Base-by-base conservation (phyloP, 2,113 vertebrate genomes). In the Merops nubicus region DNA sequence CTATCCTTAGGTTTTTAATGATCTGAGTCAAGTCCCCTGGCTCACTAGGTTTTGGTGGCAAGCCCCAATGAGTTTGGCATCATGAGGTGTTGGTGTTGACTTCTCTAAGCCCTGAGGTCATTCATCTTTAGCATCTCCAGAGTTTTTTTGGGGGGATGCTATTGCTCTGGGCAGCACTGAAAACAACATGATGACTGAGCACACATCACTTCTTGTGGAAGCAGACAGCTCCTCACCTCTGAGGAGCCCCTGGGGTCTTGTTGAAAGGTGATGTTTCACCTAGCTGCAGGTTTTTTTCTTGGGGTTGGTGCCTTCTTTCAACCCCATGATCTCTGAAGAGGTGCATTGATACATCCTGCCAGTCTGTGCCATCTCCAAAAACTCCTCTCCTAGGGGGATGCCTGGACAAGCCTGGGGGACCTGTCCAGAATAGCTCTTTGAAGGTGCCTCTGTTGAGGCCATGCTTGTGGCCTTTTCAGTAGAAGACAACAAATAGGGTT, bases 171-270 rank as follows among this genome's bases (percentile, higher is more conserved):
- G 19, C 29, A 22, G n/a, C 26, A 15, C 10, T 64, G 50, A 23
- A 72, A 70, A 12, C 8, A 34, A 3, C 5, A 5, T 6, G 34
- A 5, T 1, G 5, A 0, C 14, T 15, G 42, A 78, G 15, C 43
- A 7, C 22, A 6, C 14, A 21, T 8, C 9, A 0, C 6, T 48
- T 51, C 12, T 33, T 42, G 8, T 38, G 6, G 40, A 4, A 75
- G 29, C 17, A 34, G 21, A 16, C 31, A 73, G 3, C 20, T 43
- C 16, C n/a, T 51, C 19, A 4, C 33, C 64, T 14, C 36, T 70
- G 50, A 76, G 62, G 19, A 25, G 29, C 28, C 12, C 7, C 16
- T 8, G 3, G 43, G n/a, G 10, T 21, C 23, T 40, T 53, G 3
- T 19, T 69, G 59, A 38, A 78, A 50, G 51, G 28, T 45, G 4